Evolutionary conservation across 92 coral and sea anemone genomes (phyloP), one percentile per base, ranked within the genome.

Genomic region (Porites lobata): DNA sequence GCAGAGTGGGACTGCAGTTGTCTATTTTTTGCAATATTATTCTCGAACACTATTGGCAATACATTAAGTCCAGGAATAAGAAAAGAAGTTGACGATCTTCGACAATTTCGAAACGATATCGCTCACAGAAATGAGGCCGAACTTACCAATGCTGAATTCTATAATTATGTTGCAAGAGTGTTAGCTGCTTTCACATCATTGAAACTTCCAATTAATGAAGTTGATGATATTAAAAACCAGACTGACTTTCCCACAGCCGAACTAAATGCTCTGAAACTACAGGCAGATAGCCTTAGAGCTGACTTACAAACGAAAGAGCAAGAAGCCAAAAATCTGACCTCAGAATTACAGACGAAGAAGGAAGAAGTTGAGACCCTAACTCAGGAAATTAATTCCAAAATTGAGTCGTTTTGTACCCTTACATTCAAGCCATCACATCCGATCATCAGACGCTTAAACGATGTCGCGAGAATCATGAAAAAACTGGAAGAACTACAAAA

Each of bases 361-460:
- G 18, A 62, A 62, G n/a, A 62, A 18, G 80, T 75, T 29, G 57
- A 65, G 19, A 83, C 65, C 47, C 81, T 59, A 10, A 76, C 69
- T 6, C 19, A 65, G 17, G 74, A 50, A 20, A 62, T 79, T 0
- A 65, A 79, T 79, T 79, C 83, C 47, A 79, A 32, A 65, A 54
- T 64, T 20, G 72, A 6, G 24, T 62, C 92, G 9, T 89, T 89
- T 62, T 89, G 89, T 58, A 10, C 7, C 6, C 76, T 89, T 9
- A 57, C 92, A 3, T 85, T 79, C 32, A 82, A 54, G 8, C 89
- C 92, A 3, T 77, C 88, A 24, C 89, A 89, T 65, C 69, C 62
- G 15, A 57, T 79, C 19, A 84, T 73, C 57, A 59, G 6, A 8
- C 85, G 92, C 24, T 12, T 8, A 38, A 72, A 54, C 38, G 89